phyloP scores from a whole-genome alignment of 1,140 invertebrate species.

The Colletes latitarsis region DNA sequence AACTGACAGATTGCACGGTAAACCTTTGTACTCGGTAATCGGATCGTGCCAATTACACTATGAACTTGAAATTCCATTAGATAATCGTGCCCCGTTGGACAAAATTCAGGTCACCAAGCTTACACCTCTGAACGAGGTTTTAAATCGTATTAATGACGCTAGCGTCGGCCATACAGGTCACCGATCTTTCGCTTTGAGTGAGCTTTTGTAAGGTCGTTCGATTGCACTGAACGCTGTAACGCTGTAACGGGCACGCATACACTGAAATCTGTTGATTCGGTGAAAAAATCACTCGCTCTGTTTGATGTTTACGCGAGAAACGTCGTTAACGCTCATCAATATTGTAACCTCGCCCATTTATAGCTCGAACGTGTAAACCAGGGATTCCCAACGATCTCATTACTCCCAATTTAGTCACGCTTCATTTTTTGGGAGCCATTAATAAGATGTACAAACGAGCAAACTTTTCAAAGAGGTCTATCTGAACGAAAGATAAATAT shows the following conservation, averaged over 20 bases:
- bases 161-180: conserved; percentile 19
- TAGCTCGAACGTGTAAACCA: conserved; percentile 13
- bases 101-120: conserved; percentile 24
- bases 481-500: no score
- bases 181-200: conserved; percentile 6
- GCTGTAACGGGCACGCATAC: no score
- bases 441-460: conserved; percentile 14
- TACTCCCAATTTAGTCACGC: no score
- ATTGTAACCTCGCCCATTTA: conserved; percentile 8
- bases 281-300: conserved; percentile 8
- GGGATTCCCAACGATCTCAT: no score
- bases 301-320: conserved; percentile 14
- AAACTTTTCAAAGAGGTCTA: neutral
- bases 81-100: conserved; percentile 6
- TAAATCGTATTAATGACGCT: conserved; percentile 34
- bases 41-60: conserved; percentile 42
- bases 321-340: neutral
- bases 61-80: conserved; percentile 52
- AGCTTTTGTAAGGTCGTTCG: neutral
- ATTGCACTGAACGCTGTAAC: neutral
- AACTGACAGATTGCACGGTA: conserved; percentile 40
- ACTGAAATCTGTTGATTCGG: neutral
- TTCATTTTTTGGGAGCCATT: no score
- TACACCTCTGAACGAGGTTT: conserved; percentile 11
- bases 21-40: conserved; percentile 43